Evolutionary conservation across 1,140 invertebrate species (phyloP), one percentile per base, ranked within the genome.

Genomic region (Neodiprion lecontei): DNA sequence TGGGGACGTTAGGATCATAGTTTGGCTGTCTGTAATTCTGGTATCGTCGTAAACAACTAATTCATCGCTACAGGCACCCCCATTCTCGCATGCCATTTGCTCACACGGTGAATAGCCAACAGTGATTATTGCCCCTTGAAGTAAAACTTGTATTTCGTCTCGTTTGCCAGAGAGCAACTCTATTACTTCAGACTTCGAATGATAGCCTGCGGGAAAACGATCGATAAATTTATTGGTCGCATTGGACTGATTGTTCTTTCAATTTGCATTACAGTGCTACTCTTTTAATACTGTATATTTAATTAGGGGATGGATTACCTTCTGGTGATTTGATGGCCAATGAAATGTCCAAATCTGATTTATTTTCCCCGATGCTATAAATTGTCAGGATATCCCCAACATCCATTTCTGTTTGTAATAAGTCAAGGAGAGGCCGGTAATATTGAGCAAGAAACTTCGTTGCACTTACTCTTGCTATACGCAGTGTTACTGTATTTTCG

Each of bases 1-100:
- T 0, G 96, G 96, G 0, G 94, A 94, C 47, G 95, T 96, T 11
- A 97, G 90, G 69, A 97, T 93, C 9, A 97, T 81, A 1, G 91
- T 90, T 49, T 93, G 92, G 81, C 94, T 96, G 79, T 97, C 94
- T 4, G 91, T 93, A 21, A 94, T 94, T 77, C 91, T 89, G 1
- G 93, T 91, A 21, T 91, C 91, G 73, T 93, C 91, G 76, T 93
- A 89, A 21, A 96, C 91, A 65, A 90, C 90, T 21, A 97, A 91
- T 28, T 89, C 89, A 79, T 95, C 93, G 49, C 91, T 93, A 82
- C 96, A 98, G 9, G 91, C 82, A 0, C 95, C 95, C 12, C 91
- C 91, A 85, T 96, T 96, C 80, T 94, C 91, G 83, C 95, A 96
- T 23, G 90, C 90, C 69, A 91, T 85, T 76, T 89, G 83, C 74